A percentile compares a stretch with the other conserved stretches of the same genome.
Evolutionary conservation across 1,140 invertebrate genomes (phyloP).

Genomic region (Drosophila trapezifrons): DNA sequence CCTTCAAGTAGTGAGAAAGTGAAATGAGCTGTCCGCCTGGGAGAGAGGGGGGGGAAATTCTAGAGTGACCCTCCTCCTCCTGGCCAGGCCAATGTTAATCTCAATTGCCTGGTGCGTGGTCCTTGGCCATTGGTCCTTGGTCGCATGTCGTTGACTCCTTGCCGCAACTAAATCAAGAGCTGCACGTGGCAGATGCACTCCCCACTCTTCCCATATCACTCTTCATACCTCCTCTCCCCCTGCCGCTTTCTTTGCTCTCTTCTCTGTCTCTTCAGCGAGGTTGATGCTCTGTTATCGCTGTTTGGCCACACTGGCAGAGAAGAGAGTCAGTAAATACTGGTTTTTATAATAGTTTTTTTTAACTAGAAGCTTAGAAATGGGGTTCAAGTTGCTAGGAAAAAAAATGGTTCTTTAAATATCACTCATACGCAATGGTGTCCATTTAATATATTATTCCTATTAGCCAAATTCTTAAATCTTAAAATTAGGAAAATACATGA

Average conservation of each 20-base stretch:
- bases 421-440: too few species aligned
- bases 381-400: too few species aligned
- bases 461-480: too few species aligned
- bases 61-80: slow-evolving; percentile 27
- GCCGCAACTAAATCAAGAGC: slow-evolving; percentile 65
- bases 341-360: too few species aligned
- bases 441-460: too few species aligned
- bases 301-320: slow-evolving; percentile 16
- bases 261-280: slow-evolving; percentile 18
- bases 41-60: slow-evolving; percentile 1
- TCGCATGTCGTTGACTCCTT: slow-evolving; percentile 64
- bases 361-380: too few species aligned
- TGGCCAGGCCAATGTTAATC: slow-evolving; percentile 58
- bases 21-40: slow-evolving; percentile 55
- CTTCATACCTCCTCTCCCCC: background rate
- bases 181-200: slow-evolving; percentile 72
- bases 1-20: slow-evolving; percentile 58
- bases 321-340: background rate
- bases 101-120: slow-evolving; percentile 56
- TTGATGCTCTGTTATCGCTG: slow-evolving; percentile 48
- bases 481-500: too few species aligned
- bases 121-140: slow-evolving; percentile 27
- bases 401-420: too few species aligned
- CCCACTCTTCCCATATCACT: slow-evolving; percentile 13
- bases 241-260: slow-evolving; percentile 28